phyloP scores from a whole-genome alignment of 2,888 invertebrate species.

The Sepioteuthis lessoniana region DNA sequence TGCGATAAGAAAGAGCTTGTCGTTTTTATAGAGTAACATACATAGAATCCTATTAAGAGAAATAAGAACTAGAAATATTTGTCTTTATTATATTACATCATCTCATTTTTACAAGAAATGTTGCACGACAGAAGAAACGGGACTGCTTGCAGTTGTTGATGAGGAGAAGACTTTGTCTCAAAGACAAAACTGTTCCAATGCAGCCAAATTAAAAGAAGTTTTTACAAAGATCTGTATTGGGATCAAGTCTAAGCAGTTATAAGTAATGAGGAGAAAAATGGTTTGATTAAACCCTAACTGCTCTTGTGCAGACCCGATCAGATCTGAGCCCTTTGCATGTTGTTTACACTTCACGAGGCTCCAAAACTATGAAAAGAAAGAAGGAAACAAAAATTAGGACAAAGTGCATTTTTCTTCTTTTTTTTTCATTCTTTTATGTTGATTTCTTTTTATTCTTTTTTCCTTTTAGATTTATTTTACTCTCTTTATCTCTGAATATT shows the following conservation, averaged over 20 bases:
- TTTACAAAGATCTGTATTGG: no score
- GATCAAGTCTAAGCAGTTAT: no score
- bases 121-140: not conserved
- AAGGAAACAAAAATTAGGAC: not conserved
- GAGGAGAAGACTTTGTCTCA: no score
- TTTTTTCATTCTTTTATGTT: not conserved
- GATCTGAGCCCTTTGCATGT: not conserved
- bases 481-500: no score
- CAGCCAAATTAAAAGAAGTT: no score
- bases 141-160: not conserved
- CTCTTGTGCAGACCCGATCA: not conserved
- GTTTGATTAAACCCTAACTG: no score
- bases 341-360: not conserved
- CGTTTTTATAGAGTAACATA: not conserved
- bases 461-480: not conserved
- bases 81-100: not conserved
- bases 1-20: not conserved
- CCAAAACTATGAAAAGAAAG: not conserved
- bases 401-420: not conserved
- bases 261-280: no score
- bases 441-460: not conserved
- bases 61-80: slow-evolving; percentile 2
- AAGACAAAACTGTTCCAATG: no score
- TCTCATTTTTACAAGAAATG: not conserved
- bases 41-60: not conserved